A percentile compares a stretch with the other conserved stretches of the same genome.
Evolutionary conservation across 2,888 invertebrate genomes (phyloP).

Genomic region (Monoplex corrugatus): DNA sequence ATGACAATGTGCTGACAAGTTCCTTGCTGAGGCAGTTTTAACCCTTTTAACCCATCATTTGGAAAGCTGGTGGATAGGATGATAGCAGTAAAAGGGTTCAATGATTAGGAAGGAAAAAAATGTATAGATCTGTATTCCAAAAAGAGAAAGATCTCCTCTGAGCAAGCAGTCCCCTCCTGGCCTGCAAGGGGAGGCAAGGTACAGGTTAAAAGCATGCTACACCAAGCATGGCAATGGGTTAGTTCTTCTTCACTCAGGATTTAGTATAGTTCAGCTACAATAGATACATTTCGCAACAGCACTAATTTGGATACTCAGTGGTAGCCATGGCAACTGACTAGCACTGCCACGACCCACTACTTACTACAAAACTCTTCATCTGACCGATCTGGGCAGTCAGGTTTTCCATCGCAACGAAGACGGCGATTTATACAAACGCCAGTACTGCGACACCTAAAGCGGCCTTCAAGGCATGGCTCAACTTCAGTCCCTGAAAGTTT

Average conservation of each 20-base stretch:
- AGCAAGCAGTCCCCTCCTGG: neutral
- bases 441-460: conserved; percentile 54
- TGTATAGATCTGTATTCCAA: too few relatives aligned
- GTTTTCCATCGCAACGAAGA: conserved; percentile 78
- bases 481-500: conserved; percentile 38
- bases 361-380: conserved; percentile 86
- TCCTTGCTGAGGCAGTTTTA: too few relatives aligned
- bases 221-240: neutral
- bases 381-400: conserved; percentile 87
- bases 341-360: neutral
- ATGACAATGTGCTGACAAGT: too few relatives aligned
- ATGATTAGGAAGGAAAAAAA: neutral
- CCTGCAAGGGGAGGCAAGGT: neutral
- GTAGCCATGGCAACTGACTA: conserved; percentile 23
- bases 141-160: neutral
- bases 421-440: conserved; percentile 67
- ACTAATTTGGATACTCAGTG: neutral
- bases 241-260: neutral
- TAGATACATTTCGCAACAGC: conserved; percentile 14
- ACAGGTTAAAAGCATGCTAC: neutral
- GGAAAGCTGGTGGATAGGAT: too few relatives aligned
- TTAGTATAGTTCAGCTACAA: conserved; percentile 35
- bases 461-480: conserved; percentile 55
- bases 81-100: too few relatives aligned
- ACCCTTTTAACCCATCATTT: too few relatives aligned